Evolutionary conservation across 2,113 vertebrate genomes (phyloP), one percentile per base, ranked within the genome.

Genomic region (Thalassoma bifasciatum): DNA sequence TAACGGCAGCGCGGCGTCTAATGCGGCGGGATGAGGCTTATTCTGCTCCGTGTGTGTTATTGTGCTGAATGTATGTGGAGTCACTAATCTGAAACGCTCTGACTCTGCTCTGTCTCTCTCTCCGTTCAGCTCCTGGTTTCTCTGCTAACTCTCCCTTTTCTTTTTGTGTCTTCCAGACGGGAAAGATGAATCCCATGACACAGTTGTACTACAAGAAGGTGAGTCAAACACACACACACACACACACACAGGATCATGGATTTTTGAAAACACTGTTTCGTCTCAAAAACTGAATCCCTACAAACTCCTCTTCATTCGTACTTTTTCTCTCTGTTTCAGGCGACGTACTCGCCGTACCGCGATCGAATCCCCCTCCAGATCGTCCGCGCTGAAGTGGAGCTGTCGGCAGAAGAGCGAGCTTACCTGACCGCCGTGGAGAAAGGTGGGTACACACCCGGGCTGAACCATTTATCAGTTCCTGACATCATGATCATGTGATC

Each of bases 141-240:
- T n/a, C 10, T n/a, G 12, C 1, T 73, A 44, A 73, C 51, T 26
- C 16, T 21, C 2, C 44, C 6, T 49, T 72, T 14, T 66, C n/a
- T n/a, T n/a, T n/a, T 19, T 19, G 37, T 72, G 21, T 49, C 34
- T 38, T 59, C 36, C 84, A 88, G 84, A 51, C 51, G 5, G 66
- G 1, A 80, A 56, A 75, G 70, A 93, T 93, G 93, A 94, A 93
- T 86, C 93, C 88, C 37, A 99, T 99, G 97, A 97, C 97, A 65
- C 97, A 99, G 91, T 89, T 98, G 24, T 99, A 98, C 94, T 99
- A 99, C 94, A 98, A 98, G 89, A 99, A 97, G 92, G 96, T 97
- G 71, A 96, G 95, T 57, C 42, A 13, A 24, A n/a, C n/a, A n/a
- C n/a, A 68, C 52, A 24, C 66, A 57, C 37, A 51, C 40, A 34